These are phyloP conservation scores for Pachyseris speciosa DNA, from an alignment of 64 coral and sea anemone species.

Conservation along the genomic window DNA sequence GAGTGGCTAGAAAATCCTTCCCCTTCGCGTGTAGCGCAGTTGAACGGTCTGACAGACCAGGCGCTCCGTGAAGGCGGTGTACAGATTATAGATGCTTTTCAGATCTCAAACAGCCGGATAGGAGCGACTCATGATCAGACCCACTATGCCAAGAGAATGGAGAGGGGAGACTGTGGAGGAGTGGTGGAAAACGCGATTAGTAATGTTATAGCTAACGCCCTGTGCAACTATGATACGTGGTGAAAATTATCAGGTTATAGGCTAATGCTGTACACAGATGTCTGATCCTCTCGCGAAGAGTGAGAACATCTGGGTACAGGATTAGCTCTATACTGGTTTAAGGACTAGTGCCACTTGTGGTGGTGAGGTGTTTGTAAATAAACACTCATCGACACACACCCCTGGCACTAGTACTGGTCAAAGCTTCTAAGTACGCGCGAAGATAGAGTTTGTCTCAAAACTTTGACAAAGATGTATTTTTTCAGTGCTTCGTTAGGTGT, in stretches of 20 bases:
- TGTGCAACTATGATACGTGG: slow-evolving; percentile 90
- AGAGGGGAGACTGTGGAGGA: slow-evolving; percentile 85
- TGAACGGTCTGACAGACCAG: slow-evolving; percentile 73
- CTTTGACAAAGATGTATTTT: no score
- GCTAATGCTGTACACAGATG: no score
- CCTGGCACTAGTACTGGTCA: no score
- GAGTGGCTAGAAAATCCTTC: slow-evolving; percentile 94
- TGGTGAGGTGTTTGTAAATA: no score
- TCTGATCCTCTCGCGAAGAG: no score
- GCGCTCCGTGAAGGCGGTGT: slow-evolving; percentile 68
- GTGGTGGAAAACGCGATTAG: slow-evolving; percentile 96
- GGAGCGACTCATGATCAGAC: slow-evolving; percentile 92
- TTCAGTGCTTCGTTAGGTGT: no score
- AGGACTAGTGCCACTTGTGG: no score
- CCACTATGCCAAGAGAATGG: slow-evolving; percentile 92
- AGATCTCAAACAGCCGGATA: slow-evolving; percentile 95
- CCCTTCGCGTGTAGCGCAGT: slow-evolving; percentile 77
- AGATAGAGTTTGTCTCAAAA: no score
- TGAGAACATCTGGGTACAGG: no score
- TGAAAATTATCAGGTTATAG: not conserved
- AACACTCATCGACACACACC: no score
- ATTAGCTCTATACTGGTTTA: no score
- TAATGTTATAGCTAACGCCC: slow-evolving; percentile 91
- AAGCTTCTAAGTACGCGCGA: no score
- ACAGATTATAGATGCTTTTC: slow-evolving; percentile 95